Base-by-base conservation (phyloP, 1,140 invertebrate genomes). In the Pseudobourletiella spinata region DNA sequence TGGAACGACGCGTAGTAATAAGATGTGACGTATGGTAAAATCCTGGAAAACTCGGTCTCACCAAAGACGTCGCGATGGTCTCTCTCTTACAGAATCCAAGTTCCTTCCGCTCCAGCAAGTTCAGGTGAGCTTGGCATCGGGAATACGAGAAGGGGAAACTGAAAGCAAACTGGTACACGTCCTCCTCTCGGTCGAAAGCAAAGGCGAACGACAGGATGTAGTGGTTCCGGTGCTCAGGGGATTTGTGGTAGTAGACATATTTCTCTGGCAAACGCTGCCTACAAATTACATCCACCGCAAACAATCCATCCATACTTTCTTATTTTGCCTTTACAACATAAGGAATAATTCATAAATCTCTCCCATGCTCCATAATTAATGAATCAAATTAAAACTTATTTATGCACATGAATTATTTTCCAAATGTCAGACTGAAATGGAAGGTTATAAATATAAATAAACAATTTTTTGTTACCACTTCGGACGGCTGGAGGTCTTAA, bases 131-230 rank as follows among this genome's bases (percentile, higher is more conserved):
- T 74, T 95, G 86, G 57, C 91, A 79, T 46, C 88, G 79, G 0
- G 90, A 88, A 77, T 97, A 98, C 1, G 92, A 92, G 75, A 98
- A 99, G 0, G 95, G 95, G 69, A 87, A 91, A 11, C 86, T 87
- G 69, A 96, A 83, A 1, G 89, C 83, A 78, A 98, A 98, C 73
- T 97, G 92, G 73, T 95, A 97, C 1, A 93, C 82, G 70, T 90
- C 88, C 65, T 89, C 85, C 75, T 96, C 93, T 50, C 83, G 83
- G 77, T 98, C 94, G 73, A 98, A 98, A 20, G 85, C 86, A 74
- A 97, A 96, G 0, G 90, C 86, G 75, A 98, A 88, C 67, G 91
- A 95, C 22, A 99, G 81, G 4, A 98, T 87, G 73, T 95, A 93
- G 63, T 95, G 88, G 57, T 91, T 87, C 58, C 87, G 84, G 75